These are phyloP conservation scores for Falco novaeseelandiae DNA, from an alignment of 2,797 vertebrate species.

Conservation along the genomic window DNA sequence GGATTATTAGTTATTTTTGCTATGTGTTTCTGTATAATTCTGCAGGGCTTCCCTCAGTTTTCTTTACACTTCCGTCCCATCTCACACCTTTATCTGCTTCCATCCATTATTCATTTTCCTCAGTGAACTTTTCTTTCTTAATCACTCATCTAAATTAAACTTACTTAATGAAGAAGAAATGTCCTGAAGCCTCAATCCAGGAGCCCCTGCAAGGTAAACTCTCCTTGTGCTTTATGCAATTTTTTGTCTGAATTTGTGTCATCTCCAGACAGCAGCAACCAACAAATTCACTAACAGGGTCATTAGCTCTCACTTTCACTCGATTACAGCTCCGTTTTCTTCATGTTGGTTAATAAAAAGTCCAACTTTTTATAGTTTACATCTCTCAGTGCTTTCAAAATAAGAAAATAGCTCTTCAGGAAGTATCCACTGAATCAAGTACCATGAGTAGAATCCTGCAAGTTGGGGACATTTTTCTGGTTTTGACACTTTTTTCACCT, in stretches of 20 bases:
- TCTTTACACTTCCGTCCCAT: not conserved
- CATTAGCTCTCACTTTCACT: not conserved
- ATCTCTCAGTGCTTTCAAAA: not conserved
- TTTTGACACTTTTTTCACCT: not conserved
- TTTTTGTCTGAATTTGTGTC: not conserved
- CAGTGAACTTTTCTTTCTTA: not conserved
- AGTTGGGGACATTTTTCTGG: not conserved
- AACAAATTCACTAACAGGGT: not conserved
- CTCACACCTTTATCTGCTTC: not conserved
- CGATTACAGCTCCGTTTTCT: not conserved
- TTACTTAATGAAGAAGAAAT: not conserved
- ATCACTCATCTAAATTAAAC: not conserved
- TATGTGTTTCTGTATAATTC: not conserved
- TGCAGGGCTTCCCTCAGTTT: not conserved
- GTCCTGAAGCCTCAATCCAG: not conserved
- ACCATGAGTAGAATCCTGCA: not conserved
- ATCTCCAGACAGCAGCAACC: not conserved
- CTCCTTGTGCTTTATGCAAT: not conserved
- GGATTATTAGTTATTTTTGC: not conserved
- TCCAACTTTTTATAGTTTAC: not conserved
- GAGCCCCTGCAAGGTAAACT: not conserved
- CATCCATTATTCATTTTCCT: not conserved
- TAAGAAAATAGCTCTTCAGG: not conserved
- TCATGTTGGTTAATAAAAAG: not conserved
- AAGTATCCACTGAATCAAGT: not conserved